phyloP scores from a whole-genome alignment of 2,888 invertebrate species.

The Eremobia ochroleuca region DNA sequence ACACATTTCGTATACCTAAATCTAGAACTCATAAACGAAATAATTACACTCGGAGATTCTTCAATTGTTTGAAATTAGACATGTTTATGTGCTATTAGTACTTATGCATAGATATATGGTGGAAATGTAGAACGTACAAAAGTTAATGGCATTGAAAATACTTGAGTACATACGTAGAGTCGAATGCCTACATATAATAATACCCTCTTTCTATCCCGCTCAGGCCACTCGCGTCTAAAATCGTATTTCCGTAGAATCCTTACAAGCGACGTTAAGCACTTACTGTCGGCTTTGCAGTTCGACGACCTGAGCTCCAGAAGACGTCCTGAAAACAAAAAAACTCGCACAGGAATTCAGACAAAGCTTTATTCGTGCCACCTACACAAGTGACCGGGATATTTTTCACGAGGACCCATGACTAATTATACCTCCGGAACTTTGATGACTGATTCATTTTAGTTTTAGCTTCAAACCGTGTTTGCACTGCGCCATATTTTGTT shows the following conservation, averaged over 20 bases:
- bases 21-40: conserved; percentile 78
- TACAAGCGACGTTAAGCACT: conserved; percentile 90
- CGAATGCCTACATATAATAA: conserved; percentile 69
- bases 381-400: conserved; percentile 59
- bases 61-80: conserved; percentile 72
- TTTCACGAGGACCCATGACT: conserved; percentile 69
- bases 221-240: conserved; percentile 86
- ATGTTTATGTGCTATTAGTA: conserved; percentile 64
- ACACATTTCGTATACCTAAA: conserved; percentile 70
- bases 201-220: conserved; percentile 76
- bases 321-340: conserved; percentile 79
- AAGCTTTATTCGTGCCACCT: conserved; percentile 76
- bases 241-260: conserved; percentile 91
- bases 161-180: conserved; percentile 53
- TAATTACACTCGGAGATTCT: conserved; percentile 72
- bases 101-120: conserved; percentile 20
- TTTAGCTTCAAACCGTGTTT: conserved; percentile 61
- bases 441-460: conserved; percentile 68
- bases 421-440: conserved; percentile 69
- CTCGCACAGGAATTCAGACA: conserved; percentile 79
- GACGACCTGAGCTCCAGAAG: conserved; percentile 85
- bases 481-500: conserved; percentile 72
- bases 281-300: conserved; percentile 89
- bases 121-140: conserved; percentile 49
- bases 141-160: conserved; percentile 76